Evolutionary conservation across 2,797 vertebrate species (phyloP), one percentile per base, ranked within the genome.

Genomic region (Pogonophryne albipinna): DNA sequence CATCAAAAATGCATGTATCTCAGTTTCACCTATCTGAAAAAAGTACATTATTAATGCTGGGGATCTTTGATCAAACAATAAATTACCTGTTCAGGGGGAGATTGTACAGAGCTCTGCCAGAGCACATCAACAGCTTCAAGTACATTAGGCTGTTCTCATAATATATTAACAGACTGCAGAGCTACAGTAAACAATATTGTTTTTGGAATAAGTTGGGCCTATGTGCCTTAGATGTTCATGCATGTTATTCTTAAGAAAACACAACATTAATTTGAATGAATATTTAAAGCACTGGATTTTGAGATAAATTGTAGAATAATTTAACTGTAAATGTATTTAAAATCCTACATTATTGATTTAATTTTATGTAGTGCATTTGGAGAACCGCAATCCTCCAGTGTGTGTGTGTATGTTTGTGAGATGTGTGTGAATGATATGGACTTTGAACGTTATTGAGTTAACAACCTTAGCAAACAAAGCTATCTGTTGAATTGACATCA

Each of bases 31-130:
- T 70, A 66, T 86, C 81, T 89, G 76, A 86, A 87, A 84, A 76
- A 85, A 73, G 66, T 93, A 52, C 85, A 95, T 94, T 92, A 93
- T 94, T 94, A 74, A 94, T 93, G 90, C 66, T n/a, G 20, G 68
- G 82, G 92, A 94, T 85, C 90, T 93, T 94, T 95, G 93, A 93
- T 94, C 92, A 94, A 93, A 93, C 88, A 85, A 88, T 89, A 85
- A 87, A 91, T 94, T 79, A 91, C 41, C 67, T 69, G 71, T 61
- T 84, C 55, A 80, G 57, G 23, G 67, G 71, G 72, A 89, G 74
- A 85, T 85, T 89, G 85, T 90, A 78, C 62, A 85, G 64, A 78
- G 79, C 71, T 51, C 52, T 50, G 58, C 20, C 57, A 76, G 73
- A 71, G 23, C 71, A 66, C 42, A 76, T 67, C 77, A 42, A 10